Percentiles rank a stretch among this genome's conserved stretches.
phyloP scores from a whole-genome alignment of 2,113 vertebrate species.

The Triplophysa dalaica region DNA sequence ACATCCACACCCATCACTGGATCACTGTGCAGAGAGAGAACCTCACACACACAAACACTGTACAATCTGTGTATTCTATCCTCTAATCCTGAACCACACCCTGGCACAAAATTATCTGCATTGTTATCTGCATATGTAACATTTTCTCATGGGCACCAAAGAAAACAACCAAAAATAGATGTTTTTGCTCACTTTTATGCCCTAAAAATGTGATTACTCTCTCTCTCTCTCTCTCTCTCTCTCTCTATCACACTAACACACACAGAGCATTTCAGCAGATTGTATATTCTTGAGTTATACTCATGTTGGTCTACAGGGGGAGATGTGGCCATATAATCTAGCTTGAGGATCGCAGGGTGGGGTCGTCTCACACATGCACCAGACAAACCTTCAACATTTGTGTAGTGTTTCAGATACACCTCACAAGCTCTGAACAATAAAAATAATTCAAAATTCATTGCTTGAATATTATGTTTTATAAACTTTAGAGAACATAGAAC shows the following conservation, averaged over 20 bases:
- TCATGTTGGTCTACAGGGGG: constrained; percentile 78
- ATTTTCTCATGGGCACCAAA: too few species aligned
- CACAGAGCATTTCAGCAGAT: neutral
- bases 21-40: constrained; percentile 61
- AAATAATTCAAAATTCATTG: too few species aligned
- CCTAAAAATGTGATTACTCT: too few species aligned
- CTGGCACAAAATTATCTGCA: too few species aligned
- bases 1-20: constrained; percentile 69
- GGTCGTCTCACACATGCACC: constrained; percentile 55
- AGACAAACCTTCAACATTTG: constrained; percentile 24
- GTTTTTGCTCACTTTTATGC: too few species aligned
- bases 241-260: neutral
- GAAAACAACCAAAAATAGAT: too few species aligned
- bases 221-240: neutral
- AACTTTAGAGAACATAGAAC: too few species aligned
- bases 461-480: too few species aligned
- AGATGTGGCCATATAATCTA: constrained; percentile 75
- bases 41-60: neutral
- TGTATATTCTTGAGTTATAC: constrained; percentile 62
- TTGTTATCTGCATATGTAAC: too few species aligned
- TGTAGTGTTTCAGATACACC: neutral
- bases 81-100: too few species aligned
- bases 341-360: constrained; percentile 39
- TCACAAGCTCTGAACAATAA: neutral
- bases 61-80: neutral